A percentile compares a stretch with the other conserved stretches of the same genome.
phyloP scores from a whole-genome alignment of 1,140 invertebrate genomes.

The Oscheius sp. region DNA sequence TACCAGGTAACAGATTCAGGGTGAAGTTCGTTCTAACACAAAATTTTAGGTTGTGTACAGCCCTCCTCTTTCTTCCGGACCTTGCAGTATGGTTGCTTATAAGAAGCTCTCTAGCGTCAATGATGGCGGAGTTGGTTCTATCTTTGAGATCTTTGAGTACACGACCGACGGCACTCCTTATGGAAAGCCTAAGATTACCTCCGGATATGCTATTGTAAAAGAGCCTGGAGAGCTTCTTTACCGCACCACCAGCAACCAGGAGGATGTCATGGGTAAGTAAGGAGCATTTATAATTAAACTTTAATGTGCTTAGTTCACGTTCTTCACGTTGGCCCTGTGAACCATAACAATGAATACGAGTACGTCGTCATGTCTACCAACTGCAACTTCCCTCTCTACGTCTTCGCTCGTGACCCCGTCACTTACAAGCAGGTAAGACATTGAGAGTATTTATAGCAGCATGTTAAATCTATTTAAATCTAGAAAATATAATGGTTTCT shows the following conservation, averaged over 20 bases:
- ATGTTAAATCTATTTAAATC: too few relatives aligned
- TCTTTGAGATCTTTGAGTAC: conserved; percentile 61
- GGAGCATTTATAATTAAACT: background rate
- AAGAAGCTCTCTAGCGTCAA: conserved; percentile 58
- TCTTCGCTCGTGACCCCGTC: conserved; percentile 46
- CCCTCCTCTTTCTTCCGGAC: conserved; percentile 54
- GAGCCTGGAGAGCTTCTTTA: conserved; percentile 57
- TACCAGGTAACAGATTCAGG: conserved; percentile 46
- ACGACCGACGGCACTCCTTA: conserved; percentile 61
- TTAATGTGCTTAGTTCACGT: conserved; percentile 41
- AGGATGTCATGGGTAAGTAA: conserved; percentile 57
- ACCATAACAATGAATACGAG: conserved; percentile 40
- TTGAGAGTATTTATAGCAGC: background rate
- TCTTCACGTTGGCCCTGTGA: conserved; percentile 45
- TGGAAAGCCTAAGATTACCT: conserved; percentile 59
- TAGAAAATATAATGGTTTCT: background rate
- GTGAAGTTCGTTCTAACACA: background rate
- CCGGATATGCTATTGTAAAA: conserved; percentile 59
- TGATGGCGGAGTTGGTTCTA: conserved; percentile 53
- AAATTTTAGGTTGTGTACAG: conserved; percentile 50
- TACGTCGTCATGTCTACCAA: conserved; percentile 44
- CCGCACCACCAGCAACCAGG: conserved; percentile 58
- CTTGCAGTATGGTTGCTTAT: conserved; percentile 58
- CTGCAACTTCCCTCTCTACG: conserved; percentile 49
- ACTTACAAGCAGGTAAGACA: conserved; percentile 42